phyloP scores from a whole-genome alignment of 1,140 invertebrate genomes.

The Elymnias hypermnestra region DNA sequence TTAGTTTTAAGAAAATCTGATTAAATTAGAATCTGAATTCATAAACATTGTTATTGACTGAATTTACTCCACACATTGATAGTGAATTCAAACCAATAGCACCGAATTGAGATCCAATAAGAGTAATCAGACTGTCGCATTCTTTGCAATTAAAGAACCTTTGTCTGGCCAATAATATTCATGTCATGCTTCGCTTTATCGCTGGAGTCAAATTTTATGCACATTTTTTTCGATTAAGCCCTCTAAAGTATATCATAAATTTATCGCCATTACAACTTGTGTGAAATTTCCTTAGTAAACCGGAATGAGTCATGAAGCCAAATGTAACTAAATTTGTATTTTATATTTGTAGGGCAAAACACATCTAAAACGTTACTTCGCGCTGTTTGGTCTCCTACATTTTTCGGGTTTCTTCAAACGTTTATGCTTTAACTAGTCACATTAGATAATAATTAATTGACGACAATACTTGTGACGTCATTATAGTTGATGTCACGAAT shows the following conservation, averaged over 20 bases:
- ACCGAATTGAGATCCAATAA: no score
- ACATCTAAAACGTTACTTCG: slow-evolving; percentile 23
- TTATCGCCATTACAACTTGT: no score
- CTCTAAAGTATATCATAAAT: no score
- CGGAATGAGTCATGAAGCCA: background rate
- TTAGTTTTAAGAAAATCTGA: slow-evolving; percentile 12
- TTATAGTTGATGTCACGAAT: slow-evolving; percentile 1
- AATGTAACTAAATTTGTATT: slow-evolving; percentile 18
- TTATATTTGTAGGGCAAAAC: slow-evolving; percentile 16
- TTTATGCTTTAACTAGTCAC: background rate
- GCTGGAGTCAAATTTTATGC: slow-evolving; percentile 31
- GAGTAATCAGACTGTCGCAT: no score
- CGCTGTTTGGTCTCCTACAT: no score
- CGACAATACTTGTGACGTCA: background rate
- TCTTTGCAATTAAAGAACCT: no score
- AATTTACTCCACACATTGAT: slow-evolving; percentile 15
- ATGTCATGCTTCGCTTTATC: slow-evolving; percentile 25
- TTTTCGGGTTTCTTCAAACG: slow-evolving; percentile 13
- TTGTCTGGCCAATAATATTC: slow-evolving; percentile 11
- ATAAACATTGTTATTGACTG: slow-evolving; percentile 8
- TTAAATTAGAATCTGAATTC: no score
- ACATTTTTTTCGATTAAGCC: slow-evolving; percentile 12
- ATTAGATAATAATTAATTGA: background rate
- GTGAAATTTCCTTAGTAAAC: no score
- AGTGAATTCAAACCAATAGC: no score